Base-by-base conservation (phyloP, 2,113 vertebrate genomes). In the Syngnathus typhle region DNA sequence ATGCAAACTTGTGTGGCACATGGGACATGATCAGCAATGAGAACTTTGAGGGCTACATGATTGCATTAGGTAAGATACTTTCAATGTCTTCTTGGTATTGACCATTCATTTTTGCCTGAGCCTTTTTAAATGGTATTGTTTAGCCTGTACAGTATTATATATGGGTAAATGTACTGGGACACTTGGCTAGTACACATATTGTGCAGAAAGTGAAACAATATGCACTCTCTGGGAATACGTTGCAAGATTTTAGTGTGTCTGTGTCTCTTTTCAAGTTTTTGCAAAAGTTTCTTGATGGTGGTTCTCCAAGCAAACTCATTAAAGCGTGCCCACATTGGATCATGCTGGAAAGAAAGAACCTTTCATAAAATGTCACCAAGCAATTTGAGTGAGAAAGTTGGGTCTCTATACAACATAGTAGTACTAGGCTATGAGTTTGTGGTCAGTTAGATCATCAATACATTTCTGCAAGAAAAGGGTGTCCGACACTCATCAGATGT, bases 21-120 rank as follows among this genome's bases (percentile, higher is more conserved):
- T 95, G 95, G 95, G 93, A 93, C 47, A 87, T 95, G n/a, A 63
- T 90, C 74, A 92, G 90, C 88, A 94, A 82, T 78, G 89, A 91
- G 72, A 95, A 96, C 85, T 87, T 94, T 19, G 93, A 96, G 21
- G 78, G 92, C 43, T 96, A 93, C 63, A 93, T 95, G 94, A 76
- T 86, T 69, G 91, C 90, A 64, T 81, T 96, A 76, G 95, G 96
- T 94, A 88, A 81, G 92, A 75, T 58, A 5, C 13, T 65, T 7
- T 15, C 1, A 19, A 64, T 11, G 3, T 32, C 12, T 60, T 70
- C 63, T 60, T n/a, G 18, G 19, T n/a, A 19, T 21, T 39, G 7
- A 39, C 59, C 43, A 0, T 4, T 60, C 8, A 60, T 61, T 41
- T 9, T 55, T 23, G 52, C 5, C 7, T 10, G 7, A 21, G 51